phyloP scores from a whole-genome alignment of 2,888 invertebrate genomes.

The Polyploca ridens region DNA sequence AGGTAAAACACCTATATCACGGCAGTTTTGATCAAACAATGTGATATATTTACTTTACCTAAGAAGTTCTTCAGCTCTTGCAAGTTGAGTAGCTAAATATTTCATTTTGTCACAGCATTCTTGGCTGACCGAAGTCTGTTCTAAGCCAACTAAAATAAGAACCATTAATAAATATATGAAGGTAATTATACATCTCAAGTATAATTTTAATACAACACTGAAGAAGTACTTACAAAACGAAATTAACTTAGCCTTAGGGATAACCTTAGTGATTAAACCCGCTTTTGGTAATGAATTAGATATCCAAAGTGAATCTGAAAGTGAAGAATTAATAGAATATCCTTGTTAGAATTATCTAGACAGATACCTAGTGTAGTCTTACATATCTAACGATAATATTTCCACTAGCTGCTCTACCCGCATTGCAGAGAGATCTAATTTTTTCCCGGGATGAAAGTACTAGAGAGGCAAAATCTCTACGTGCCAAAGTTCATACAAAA shows the following conservation, averaged over 20 bases:
- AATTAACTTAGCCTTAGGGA: slow-evolving; percentile 49
- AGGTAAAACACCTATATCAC: too few relatives aligned
- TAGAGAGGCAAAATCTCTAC: background rate
- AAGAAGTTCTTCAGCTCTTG: slow-evolving; percentile 59
- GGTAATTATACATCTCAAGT: too few relatives aligned
- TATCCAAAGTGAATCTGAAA: slow-evolving; percentile 56
- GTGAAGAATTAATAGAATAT: slow-evolving; percentile 32
- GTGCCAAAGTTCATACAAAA: slow-evolving; percentile 11
- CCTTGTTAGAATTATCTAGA: background rate
- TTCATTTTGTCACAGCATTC: slow-evolving; percentile 67
- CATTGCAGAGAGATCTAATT: too few relatives aligned
- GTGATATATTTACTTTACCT: slow-evolving; percentile 45
- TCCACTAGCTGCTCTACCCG: too few relatives aligned
- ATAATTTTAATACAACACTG: slow-evolving; percentile 26
- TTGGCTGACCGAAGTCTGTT: slow-evolving; percentile 48
- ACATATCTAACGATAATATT: background rate
- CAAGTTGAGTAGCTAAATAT: slow-evolving; percentile 61
- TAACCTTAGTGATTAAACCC: slow-evolving; percentile 53
- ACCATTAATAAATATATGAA: too few relatives aligned
- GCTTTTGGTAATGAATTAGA: slow-evolving; percentile 40
- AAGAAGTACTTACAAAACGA: slow-evolving; percentile 50
- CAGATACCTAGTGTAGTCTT: too few relatives aligned
- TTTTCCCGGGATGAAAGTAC: too few relatives aligned
- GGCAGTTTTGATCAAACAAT: too few relatives aligned
- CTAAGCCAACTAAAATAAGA: slow-evolving; percentile 34